Evolutionary conservation across 1,140 invertebrate species (phyloP).

Genomic region (Atopsyche davidsoni): DNA sequence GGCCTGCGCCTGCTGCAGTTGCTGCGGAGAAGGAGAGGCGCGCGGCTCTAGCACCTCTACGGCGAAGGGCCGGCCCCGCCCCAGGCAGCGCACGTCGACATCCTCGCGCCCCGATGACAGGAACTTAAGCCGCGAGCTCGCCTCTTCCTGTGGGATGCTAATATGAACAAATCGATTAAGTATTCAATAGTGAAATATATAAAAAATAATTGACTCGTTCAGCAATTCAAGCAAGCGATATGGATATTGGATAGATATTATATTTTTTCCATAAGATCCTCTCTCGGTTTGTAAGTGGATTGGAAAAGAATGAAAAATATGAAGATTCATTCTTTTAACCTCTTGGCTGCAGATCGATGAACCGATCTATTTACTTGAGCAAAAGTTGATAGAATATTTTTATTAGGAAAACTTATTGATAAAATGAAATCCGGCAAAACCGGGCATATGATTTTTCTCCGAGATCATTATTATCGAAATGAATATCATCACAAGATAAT

Average conservation of each 20-base stretch:
- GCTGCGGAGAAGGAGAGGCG: conserved; percentile 47
- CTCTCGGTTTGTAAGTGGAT: background rate
- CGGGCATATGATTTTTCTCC: too few relatives aligned
- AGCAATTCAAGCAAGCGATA: conserved; percentile 40
- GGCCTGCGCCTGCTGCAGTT: conserved; percentile 50
- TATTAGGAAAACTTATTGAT: too few relatives aligned
- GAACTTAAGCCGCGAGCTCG: conserved; percentile 55
- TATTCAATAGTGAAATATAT: conserved; percentile 4
- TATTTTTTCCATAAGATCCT: background rate
- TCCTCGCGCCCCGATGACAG: conserved; percentile 91
- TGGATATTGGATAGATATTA: too few relatives aligned
- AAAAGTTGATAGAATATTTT: too few relatives aligned
- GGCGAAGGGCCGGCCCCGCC: conserved; percentile 81
- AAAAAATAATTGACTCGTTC: conserved; percentile 33
- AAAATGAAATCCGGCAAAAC: too few relatives aligned
- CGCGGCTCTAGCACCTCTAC: conserved; percentile 72
- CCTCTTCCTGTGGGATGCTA: conserved; percentile 35
- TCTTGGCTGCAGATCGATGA: too few relatives aligned
- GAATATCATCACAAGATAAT: too few relatives aligned
- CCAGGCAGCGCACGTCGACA: conserved; percentile 84
- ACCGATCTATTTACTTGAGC: too few relatives aligned
- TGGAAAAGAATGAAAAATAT: conserved; percentile 33
- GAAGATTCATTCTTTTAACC: too few relatives aligned
- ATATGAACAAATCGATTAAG: conserved; percentile 17
- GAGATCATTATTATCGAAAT: too few relatives aligned